Evolutionary conservation across 2,113 vertebrate species (phyloP), one percentile per base, ranked within the genome.

Genomic region (Pangasianodon hypophthalmus): DNA sequence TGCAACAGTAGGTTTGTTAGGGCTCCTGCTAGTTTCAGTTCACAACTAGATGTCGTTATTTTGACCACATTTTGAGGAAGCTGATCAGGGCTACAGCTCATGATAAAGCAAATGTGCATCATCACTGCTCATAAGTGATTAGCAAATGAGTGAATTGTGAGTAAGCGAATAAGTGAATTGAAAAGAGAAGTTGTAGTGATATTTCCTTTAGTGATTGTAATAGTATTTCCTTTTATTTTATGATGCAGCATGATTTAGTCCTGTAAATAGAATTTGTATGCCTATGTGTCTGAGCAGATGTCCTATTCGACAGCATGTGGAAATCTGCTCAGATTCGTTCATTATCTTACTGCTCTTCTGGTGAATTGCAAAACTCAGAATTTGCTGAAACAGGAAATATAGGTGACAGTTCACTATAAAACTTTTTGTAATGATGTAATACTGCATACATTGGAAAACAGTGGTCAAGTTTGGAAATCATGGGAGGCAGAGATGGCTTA

Each of bases 51-150:
- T 67, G 71, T 62, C 46, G 4, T 67, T 64, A 62, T 85, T 85
- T n/a, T 67, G 21, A 80, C 54, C 54, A 80, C 71, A 75, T 50
- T 85, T 86, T 60, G 71, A 80, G 71, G 64, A 85, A 89, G 37
- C 46, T 75, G 37, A 1, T 48, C 32, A 41, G 21, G 62, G 18
- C 60, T 52, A 16, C 80, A 19, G 50, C 56, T 71, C 29, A 71
- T 29, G 11, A 54, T 84, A 83, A 88, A 84, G 37, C 13, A 64
- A 6, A 62, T 21, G 26, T 32, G 87, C 41, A 62, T 67, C 44
- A 44, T 29, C 77, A 37, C 58, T 88, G 46, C n/a, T 54, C 19
- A 18, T 67, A 54, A 37, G 8, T 60, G 52, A 37, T 58, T 83
- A 60, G 7, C 32, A 4, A 21, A 58, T 32, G 58, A 58, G 54